Conservation (phyloP, 2,797 vertebrate genomes). For the Adelosebastes latens region DNA sequence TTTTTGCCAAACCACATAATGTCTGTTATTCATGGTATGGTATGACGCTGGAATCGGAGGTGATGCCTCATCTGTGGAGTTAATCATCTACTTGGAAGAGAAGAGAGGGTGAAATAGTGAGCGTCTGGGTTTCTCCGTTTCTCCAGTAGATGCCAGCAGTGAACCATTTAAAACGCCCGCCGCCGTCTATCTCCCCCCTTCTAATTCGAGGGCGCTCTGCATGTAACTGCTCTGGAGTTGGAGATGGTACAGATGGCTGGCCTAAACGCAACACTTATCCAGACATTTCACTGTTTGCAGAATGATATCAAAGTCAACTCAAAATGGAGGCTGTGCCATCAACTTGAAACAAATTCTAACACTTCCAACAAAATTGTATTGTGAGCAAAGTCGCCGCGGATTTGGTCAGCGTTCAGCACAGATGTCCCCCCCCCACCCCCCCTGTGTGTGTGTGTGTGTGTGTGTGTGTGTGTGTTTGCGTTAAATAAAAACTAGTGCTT, state of each 20-base stretch:
- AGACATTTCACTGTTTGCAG: slow-evolving; percentile 82
- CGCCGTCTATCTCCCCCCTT: not conserved
- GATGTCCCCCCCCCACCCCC: slow-evolving; percentile 49
- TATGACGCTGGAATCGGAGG: slow-evolving; percentile 8
- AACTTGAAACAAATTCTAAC: slow-evolving; percentile 82
- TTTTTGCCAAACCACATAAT: slow-evolving; percentile 23
- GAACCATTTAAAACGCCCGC: slow-evolving; percentile 60
- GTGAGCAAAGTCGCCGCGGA: slow-evolving; percentile 75
- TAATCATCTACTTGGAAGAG: slow-evolving; percentile 10
- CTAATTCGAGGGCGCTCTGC: slow-evolving; percentile 44
- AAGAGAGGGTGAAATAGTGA: not conserved
- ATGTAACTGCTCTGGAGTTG: slow-evolving; percentile 73
- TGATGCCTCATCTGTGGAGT: slow-evolving; percentile 31
- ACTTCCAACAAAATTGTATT: slow-evolving; percentile 83
- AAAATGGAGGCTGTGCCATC: slow-evolving; percentile 81
- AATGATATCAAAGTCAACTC: slow-evolving; percentile 83
- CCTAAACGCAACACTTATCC: slow-evolving; percentile 81
- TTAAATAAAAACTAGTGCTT: slow-evolving; percentile 79
- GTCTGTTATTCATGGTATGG: slow-evolving; percentile 1
- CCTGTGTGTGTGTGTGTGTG: slow-evolving; percentile 45
- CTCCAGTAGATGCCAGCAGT: slow-evolving; percentile 85
- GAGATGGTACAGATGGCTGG: slow-evolving; percentile 82
- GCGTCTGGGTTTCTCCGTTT: not conserved
- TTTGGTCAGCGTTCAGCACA: slow-evolving; percentile 81
- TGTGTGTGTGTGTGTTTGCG: slow-evolving; percentile 61